These are phyloP conservation scores for Tridacna gigas DNA, from an alignment of 2,888 invertebrate species.

Conservation along the genomic window DNA sequence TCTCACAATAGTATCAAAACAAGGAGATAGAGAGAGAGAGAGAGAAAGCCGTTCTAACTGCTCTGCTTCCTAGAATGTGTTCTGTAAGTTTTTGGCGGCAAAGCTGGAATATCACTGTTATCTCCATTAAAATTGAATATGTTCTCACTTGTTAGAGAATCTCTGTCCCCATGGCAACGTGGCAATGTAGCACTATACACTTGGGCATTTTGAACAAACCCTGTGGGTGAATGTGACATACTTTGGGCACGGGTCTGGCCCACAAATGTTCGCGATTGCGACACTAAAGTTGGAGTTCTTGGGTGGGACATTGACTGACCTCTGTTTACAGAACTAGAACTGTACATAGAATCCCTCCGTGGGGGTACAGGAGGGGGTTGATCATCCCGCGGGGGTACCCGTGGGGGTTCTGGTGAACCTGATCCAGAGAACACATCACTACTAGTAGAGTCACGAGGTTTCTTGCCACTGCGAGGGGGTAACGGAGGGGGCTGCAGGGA, in stretches of 20 bases:
- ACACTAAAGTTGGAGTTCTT: slow-evolving; percentile 53
- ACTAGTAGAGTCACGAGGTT: slow-evolving; percentile 86
- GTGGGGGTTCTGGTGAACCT: slow-evolving; percentile 88
- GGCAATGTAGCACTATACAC: slow-evolving; percentile 75
- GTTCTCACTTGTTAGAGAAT: slow-evolving; percentile 59
- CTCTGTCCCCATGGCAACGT: slow-evolving; percentile 72
- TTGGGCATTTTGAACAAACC: slow-evolving; percentile 59
- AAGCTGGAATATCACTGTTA: slow-evolving; percentile 76
- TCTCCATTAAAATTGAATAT: slow-evolving; percentile 76
- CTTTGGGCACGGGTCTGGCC: slow-evolving; percentile 66
- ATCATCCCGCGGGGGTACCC: slow-evolving; percentile 89
- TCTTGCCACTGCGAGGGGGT: slow-evolving; percentile 85
- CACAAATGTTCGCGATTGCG: slow-evolving; percentile 41
- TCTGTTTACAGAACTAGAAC: slow-evolving; percentile 45
- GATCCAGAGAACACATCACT: slow-evolving; percentile 74
- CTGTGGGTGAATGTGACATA: slow-evolving; percentile 70
- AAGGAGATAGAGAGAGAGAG: too few relatives aligned
- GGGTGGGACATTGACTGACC: slow-evolving; percentile 48
- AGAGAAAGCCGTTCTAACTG: slow-evolving; percentile 68
- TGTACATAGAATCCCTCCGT: slow-evolving; percentile 84
- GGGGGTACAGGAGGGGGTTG: slow-evolving; percentile 89
- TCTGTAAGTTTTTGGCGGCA: slow-evolving; percentile 83
- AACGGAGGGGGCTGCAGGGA: slow-evolving; percentile 78
- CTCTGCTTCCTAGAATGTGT: slow-evolving; percentile 76
- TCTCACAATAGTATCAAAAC: too few relatives aligned